Conservation (phyloP, 2,113 vertebrate genomes). For the Alethe castanea region DNA sequence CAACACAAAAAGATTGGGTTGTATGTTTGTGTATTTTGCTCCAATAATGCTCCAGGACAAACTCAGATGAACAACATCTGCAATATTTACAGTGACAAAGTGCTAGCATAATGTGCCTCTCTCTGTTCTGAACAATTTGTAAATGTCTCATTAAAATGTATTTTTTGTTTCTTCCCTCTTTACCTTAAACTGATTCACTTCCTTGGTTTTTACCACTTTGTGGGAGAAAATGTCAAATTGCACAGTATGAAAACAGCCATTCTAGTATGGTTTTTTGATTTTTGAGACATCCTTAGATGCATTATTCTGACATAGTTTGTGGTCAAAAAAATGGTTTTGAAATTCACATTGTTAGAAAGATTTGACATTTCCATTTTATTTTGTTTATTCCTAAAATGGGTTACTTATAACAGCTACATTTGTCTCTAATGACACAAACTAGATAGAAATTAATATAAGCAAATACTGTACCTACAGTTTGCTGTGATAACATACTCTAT, state of each 20-base stretch:
- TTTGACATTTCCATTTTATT: neutral
- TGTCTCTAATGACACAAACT: neutral
- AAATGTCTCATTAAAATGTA: constrained; percentile 67
- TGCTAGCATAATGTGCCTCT: neutral
- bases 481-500: neutral
- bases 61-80: constrained; percentile 24
- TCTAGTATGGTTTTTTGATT: neutral
- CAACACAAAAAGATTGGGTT: neutral
- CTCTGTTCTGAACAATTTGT: constrained; percentile 55
- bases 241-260: neutral
- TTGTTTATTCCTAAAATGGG: neutral
- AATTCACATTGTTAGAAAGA: neutral
- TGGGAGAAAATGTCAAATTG: constrained; percentile 42
- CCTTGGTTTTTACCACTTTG: constrained; percentile 3
- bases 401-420: neutral
- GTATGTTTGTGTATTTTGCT: constrained; percentile 34
- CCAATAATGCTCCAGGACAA: constrained; percentile 54
- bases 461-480: neutral
- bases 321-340: neutral
- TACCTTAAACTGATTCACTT: constrained; percentile 31
- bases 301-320: neutral
- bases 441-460: neutral
- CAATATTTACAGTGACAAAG: constrained; percentile 63
- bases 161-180: constrained; percentile 45
- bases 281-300: neutral